Conservation (phyloP, 1,140 invertebrate genomes). For the Hetaerina americana region DNA sequence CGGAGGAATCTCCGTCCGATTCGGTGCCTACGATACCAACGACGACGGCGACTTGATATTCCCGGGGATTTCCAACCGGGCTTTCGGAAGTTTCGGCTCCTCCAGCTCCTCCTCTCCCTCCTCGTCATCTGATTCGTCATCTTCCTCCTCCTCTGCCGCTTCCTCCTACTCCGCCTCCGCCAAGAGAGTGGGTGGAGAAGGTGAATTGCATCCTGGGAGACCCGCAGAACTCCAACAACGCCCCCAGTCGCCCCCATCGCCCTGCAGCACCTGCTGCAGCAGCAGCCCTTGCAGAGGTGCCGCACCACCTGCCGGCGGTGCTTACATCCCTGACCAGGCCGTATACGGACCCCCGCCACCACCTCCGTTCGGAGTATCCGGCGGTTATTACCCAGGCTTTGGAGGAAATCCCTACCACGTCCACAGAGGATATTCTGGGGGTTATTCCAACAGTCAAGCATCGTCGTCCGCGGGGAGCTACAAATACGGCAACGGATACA, state of each 20-base stretch:
- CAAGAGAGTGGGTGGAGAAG: too few relatives aligned
- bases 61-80: not conserved
- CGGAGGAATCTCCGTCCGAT: not conserved
- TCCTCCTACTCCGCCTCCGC: too few relatives aligned
- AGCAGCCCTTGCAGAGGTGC: not conserved
- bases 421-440: too few relatives aligned
- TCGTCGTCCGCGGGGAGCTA: not conserved
- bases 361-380: not conserved
- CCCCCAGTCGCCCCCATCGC: not conserved
- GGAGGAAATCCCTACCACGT: not conserved
- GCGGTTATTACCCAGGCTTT: not conserved
- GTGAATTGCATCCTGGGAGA: too few relatives aligned
- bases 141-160: not conserved
- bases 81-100: not conserved
- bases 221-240: not conserved
- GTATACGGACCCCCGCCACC: not conserved
- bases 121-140: not conserved
- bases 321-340: not conserved
- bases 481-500: too few relatives aligned
- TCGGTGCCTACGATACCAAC: not conserved
- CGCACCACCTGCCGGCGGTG: not conserved
- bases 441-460: not conserved
- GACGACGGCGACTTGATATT: not conserved
- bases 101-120: not conserved
- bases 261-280: too few relatives aligned